Percentiles rank a stretch among this genome's conserved stretches.
Evolutionary conservation across 2,888 invertebrate species (phyloP).

Genomic region (Limnephilus auricula): DNA sequence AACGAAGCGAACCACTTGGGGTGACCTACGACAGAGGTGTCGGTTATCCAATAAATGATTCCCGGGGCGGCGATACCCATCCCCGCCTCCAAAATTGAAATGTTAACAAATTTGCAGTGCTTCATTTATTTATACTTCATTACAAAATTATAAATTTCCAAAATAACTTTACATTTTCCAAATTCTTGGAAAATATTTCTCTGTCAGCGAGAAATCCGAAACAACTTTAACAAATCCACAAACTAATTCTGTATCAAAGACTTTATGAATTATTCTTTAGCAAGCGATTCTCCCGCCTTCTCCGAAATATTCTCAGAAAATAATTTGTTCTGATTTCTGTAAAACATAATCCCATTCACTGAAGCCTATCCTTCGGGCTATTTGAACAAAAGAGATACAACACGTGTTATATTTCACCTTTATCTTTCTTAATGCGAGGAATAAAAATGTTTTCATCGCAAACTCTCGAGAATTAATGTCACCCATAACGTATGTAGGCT

Average conservation of each 20-base stretch:
- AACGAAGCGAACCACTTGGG: too few species aligned
- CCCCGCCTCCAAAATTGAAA: too few species aligned
- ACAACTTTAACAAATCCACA: neutral
- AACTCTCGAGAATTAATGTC: neutral
- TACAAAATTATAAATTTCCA: neutral
- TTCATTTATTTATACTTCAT: neutral
- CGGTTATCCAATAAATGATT: too few species aligned
- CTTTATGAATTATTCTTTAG: neutral
- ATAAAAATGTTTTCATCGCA: neutral
- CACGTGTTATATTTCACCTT: neutral
- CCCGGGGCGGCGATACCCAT: too few species aligned
- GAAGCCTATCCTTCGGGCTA: neutral
- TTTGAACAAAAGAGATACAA: neutral
- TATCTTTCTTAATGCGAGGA: neutral
- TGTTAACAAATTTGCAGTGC: too few species aligned
- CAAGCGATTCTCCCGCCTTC: neutral
- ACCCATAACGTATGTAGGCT: neutral
- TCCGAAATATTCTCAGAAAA: neutral
- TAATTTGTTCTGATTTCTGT: neutral
- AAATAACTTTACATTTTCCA: neutral
- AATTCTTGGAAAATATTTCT: too few species aligned
- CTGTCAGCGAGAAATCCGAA: neutral
- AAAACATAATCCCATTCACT: neutral
- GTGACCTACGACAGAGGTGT: too few species aligned
- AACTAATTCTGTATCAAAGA: neutral